Evolutionary conservation across 1,140 invertebrate species (phyloP).

Genomic region (Sminthurinus signatus): DNA sequence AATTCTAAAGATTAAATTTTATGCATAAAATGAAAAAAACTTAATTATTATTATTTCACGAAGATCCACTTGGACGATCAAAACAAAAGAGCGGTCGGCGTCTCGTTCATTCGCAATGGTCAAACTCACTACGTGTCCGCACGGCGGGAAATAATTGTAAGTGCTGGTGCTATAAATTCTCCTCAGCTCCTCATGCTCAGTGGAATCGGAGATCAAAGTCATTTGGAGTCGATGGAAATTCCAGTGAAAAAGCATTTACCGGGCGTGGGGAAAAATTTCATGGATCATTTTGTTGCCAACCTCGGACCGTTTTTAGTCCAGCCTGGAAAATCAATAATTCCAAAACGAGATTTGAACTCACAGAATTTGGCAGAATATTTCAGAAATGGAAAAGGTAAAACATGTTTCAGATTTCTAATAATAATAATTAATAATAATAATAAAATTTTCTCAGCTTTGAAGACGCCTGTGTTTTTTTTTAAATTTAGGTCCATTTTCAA

Average conservation of each 20-base stretch:
- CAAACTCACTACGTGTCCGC: background rate
- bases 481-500: background rate
- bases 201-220: slow-evolving; percentile 20
- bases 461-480: no score
- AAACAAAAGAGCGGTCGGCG: no score
- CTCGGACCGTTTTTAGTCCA: slow-evolving; percentile 6
- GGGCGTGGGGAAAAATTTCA: slow-evolving; percentile 41
- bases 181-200: slow-evolving; percentile 24
- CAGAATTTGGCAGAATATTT: slow-evolving; percentile 1
- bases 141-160: slow-evolving; percentile 12
- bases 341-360: slow-evolving; percentile 4
- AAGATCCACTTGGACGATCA: no score
- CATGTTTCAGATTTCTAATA: no score
- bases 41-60: no score
- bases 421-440: no score
- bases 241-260: slow-evolving; percentile 23
- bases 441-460: no score
- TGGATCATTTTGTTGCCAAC: slow-evolving; percentile 44
- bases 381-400: slow-evolving; percentile 3
- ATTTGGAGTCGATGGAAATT: slow-evolving; percentile 25
- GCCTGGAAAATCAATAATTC: background rate
- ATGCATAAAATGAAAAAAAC: no score
- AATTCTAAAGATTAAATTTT: no score
- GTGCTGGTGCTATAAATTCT: slow-evolving; percentile 22
- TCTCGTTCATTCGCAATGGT: slow-evolving; percentile 1